Conservation (phyloP, 2,113 vertebrate species). For the Labeo catla region DNA sequence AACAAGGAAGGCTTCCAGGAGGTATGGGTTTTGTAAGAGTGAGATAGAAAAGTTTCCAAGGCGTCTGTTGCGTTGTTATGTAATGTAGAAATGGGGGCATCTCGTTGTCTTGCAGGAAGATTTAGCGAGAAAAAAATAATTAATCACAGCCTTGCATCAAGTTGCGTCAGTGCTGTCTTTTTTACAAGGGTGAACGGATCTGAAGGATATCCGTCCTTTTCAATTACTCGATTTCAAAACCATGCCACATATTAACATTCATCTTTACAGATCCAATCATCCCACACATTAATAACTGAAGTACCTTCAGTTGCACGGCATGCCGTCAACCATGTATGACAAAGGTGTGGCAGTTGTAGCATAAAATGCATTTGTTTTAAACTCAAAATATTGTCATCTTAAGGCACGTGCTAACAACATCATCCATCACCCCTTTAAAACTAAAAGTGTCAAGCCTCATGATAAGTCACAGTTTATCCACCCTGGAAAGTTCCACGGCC, state of each 20-base stretch:
- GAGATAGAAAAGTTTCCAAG: conserved; percentile 50
- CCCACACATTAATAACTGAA: neutral
- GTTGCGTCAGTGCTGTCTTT: conserved; percentile 5
- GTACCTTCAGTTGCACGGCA: neutral
- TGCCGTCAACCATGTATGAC: neutral
- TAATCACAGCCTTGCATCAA: neutral
- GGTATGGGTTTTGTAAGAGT: conserved; percentile 33
- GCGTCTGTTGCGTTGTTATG: conserved; percentile 53
- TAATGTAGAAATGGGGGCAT: conserved; percentile 46
- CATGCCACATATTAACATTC: neutral
- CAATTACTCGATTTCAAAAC: neutral
- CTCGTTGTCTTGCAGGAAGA: neutral
- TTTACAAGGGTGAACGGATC: neutral
- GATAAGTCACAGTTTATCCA: conserved; percentile 11
- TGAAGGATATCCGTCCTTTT: neutral
- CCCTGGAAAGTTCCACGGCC: conserved; percentile 37
- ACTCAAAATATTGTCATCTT: neutral
- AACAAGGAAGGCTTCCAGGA: conserved; percentile 15
- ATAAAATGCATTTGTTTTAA: neutral
- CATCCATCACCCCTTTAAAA: conserved; percentile 23
- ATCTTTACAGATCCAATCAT: neutral
- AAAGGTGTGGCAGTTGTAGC: conserved; percentile 1
- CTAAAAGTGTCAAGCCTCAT: neutral
- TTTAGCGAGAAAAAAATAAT: neutral
- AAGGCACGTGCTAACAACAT: neutral